Conservation (phyloP, 2,113 vertebrate genomes). For the Anser cygnoides region DNA sequence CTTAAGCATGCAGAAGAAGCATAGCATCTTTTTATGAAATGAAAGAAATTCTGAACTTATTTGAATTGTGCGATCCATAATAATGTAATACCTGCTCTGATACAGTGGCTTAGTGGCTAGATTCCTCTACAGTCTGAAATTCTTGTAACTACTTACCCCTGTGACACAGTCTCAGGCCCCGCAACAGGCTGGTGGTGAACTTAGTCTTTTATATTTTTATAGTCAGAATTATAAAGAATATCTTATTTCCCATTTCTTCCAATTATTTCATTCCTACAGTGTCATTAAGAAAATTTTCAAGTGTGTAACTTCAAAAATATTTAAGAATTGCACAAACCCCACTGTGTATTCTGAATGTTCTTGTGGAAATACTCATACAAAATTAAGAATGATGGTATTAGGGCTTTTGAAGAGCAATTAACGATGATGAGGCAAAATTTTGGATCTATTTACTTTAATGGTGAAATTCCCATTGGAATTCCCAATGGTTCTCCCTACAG, state of each 20-base stretch:
- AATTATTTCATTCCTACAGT: neutral
- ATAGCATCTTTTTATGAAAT: slow-evolving; percentile 46
- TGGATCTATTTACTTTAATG: neutral
- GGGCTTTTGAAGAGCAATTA: slow-evolving; percentile 29
- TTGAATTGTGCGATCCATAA: slow-evolving; percentile 21
- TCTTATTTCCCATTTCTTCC: neutral
- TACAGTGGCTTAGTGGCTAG: neutral
- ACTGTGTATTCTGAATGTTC: neutral
- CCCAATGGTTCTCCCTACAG: neutral
- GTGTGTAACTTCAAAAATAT: neutral
- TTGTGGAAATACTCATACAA: neutral
- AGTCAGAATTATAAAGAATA: neutral
- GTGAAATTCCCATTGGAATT: neutral
- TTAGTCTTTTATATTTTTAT: neutral
- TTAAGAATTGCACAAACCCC: neutral
- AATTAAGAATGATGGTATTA: neutral
- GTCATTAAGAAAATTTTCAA: neutral
- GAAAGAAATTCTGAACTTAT: slow-evolving; percentile 61
- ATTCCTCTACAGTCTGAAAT: slow-evolving; percentile 41
- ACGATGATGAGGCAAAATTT: neutral
- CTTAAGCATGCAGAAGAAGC: slow-evolving; percentile 28
- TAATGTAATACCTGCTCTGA: neutral
- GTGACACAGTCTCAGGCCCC: neutral
- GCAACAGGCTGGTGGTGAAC: neutral
- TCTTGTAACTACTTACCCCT: neutral